Percentiles rank a stretch among this genome's conserved stretches.
These are phyloP conservation scores for Ophion ventricosus DNA, from an alignment of 2,888 invertebrate species.

Conservation along the genomic window DNA sequence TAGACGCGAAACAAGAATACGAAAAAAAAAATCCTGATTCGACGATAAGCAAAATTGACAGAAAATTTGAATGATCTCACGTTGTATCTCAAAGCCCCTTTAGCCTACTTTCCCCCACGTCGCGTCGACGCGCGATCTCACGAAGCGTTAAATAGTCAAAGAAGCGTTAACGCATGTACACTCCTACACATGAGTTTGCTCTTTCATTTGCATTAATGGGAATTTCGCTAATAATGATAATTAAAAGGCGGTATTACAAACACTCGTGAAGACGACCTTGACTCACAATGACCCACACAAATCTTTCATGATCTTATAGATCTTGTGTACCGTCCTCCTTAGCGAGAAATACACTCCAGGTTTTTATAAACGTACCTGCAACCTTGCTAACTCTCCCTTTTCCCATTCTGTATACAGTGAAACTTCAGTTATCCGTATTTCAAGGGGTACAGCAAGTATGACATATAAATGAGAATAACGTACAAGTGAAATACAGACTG, in stretches of 20 bases:
- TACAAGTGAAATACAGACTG: too few relatives aligned
- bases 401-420: slow-evolving; percentile 37
- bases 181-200: not conserved
- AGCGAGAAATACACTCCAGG: slow-evolving; percentile 50
- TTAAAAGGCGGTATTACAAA: slow-evolving; percentile 60
- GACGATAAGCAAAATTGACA: not conserved
- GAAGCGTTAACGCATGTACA: slow-evolving; percentile 34
- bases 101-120: not conserved
- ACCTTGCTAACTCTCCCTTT: slow-evolving; percentile 65
- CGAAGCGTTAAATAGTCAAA: slow-evolving; percentile 31
- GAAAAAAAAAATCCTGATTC: not conserved
- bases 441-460: too few relatives aligned
- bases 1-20: not conserved
- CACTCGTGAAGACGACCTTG: slow-evolving; percentile 55
- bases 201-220: slow-evolving; percentile 34
- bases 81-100: not conserved
- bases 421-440: too few relatives aligned
- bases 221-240: slow-evolving; percentile 64
- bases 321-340: slow-evolving; percentile 59
- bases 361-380: slow-evolving; percentile 35
- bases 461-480: too few relatives aligned
- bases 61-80: not conserved
- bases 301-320: slow-evolving; percentile 48
- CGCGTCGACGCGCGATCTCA: not conserved
- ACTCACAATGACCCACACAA: slow-evolving; percentile 53